Conservation (phyloP, 2,113 vertebrate species). For the Catharus fuscescens region DNA sequence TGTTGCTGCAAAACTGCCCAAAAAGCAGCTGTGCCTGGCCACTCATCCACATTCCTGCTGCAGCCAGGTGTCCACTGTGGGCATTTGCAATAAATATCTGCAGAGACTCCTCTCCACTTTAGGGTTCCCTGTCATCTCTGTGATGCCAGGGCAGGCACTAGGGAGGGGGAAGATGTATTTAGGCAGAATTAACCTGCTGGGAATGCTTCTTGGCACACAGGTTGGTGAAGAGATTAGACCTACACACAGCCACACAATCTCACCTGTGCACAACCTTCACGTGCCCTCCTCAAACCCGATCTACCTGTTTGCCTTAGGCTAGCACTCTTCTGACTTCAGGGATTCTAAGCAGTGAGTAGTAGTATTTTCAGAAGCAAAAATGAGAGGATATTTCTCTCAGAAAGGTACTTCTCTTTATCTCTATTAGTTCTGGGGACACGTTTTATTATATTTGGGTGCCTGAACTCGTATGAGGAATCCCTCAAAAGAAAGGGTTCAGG, state of each 20-base stretch:
- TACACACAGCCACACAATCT: background rate
- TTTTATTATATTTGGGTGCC: background rate
- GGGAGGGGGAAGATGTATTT: background rate
- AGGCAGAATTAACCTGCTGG: background rate
- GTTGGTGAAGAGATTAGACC: background rate
- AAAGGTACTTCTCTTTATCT: background rate
- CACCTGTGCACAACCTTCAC: rapidly evolving
- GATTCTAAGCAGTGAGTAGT: background rate
- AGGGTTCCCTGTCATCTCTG: background rate
- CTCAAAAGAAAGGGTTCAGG: background rate
- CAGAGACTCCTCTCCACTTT: rapidly evolving
- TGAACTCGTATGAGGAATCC: background rate
- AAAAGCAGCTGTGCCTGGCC: background rate
- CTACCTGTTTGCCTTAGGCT: background rate
- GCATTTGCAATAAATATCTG: background rate
- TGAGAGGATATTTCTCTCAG: rapidly evolving
- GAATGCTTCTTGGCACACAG: background rate
- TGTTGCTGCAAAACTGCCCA: background rate
- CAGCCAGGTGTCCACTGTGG: background rate
- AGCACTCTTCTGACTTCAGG: background rate
- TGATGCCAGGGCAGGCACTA: too few relatives aligned
- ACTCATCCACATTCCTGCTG: background rate
- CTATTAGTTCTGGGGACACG: rapidly evolving
- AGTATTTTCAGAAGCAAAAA: background rate
- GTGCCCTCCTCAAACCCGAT: rapidly evolving